Conservation (phyloP, 2,888 invertebrate genomes). For the Rhaphigaster nebulosa region DNA sequence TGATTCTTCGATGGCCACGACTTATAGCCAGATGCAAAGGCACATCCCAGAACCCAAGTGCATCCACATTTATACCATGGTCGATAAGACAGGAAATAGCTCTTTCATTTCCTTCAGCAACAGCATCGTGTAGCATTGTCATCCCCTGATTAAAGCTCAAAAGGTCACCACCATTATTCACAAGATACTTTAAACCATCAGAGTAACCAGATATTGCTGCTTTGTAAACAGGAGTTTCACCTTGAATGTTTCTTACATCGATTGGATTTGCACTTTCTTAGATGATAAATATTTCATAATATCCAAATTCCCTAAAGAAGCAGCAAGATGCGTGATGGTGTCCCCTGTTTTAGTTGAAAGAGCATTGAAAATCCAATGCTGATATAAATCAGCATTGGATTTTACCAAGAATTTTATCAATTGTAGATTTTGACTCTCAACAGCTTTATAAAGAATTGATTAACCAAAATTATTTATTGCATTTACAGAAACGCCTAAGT, state of each 20-base stretch:
- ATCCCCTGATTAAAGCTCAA: not conserved
- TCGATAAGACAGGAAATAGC: slow-evolving; percentile 23
- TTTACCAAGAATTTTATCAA: slow-evolving; percentile 10
- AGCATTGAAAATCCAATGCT: too few species aligned
- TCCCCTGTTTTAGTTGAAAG: not conserved
- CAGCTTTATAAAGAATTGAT: slow-evolving; percentile 20
- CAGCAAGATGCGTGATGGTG: slow-evolving; percentile 51
- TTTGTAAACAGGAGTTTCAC: slow-evolving; percentile 38
- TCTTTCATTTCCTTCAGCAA: slow-evolving; percentile 14
- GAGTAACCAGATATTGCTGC: slow-evolving; percentile 44
- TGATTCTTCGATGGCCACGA: not conserved
- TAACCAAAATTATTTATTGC: slow-evolving; percentile 10
- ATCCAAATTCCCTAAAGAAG: not conserved
- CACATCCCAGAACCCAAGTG: slow-evolving; percentile 21
- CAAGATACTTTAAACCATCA: not conserved
- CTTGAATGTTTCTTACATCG: not conserved
- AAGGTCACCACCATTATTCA: slow-evolving; percentile 23
- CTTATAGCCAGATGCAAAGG: slow-evolving; percentile 43
- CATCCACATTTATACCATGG: not conserved
- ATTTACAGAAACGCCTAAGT: not conserved
- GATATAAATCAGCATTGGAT: not conserved
- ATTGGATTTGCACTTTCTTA: not conserved
- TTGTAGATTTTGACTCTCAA: slow-evolving; percentile 22
- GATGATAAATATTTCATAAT: slow-evolving; percentile 2
- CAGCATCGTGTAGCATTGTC: slow-evolving; percentile 51